Evolutionary conservation across 2,797 vertebrate genomes (phyloP).

Genomic region (Acipenser oxyrinchus): DNA sequence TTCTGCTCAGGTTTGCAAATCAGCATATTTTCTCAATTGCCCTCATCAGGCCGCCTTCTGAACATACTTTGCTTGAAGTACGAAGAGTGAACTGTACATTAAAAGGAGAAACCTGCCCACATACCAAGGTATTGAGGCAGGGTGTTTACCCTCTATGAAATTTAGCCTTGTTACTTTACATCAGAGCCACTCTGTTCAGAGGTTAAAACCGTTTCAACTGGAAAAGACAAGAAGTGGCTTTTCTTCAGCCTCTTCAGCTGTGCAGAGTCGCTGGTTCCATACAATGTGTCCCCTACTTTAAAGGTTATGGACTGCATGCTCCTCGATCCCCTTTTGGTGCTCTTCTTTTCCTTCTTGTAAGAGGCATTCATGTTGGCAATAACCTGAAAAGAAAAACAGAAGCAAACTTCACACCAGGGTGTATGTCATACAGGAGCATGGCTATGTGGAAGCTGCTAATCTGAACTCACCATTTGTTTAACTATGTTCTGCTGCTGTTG

Average conservation of each 20-base stretch:
- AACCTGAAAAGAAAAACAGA: conserved; percentile 55
- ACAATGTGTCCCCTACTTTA: conserved; percentile 51
- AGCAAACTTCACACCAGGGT: background rate
- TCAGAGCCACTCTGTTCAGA: conserved; percentile 46
- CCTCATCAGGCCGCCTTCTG: no score
- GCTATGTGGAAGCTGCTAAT: fast-evolving
- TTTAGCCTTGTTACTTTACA: conserved; percentile 41
- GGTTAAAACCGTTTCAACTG: conserved; percentile 64
- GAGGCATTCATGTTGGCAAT: conserved; percentile 70
- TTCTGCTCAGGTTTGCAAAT: background rate
- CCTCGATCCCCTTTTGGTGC: conserved; percentile 50
- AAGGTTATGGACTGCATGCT: conserved; percentile 52
- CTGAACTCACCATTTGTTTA: conserved; percentile 63
- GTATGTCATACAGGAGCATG: background rate
- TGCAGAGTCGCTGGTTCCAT: conserved; percentile 31
- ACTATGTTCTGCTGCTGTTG: conserved; percentile 68
- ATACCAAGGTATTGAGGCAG: background rate
- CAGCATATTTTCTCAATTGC: background rate
- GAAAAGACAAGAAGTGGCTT: conserved; percentile 67
- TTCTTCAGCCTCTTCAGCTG: conserved; percentile 69
- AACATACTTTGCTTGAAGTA: no score
- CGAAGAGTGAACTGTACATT: no score
- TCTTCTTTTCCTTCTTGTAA: conserved; percentile 70
- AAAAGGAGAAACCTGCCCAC: background rate
- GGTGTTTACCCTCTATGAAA: no score